phyloP scores from a whole-genome alignment of 1,140 invertebrate genomes.

The Lepidurus packardi region DNA sequence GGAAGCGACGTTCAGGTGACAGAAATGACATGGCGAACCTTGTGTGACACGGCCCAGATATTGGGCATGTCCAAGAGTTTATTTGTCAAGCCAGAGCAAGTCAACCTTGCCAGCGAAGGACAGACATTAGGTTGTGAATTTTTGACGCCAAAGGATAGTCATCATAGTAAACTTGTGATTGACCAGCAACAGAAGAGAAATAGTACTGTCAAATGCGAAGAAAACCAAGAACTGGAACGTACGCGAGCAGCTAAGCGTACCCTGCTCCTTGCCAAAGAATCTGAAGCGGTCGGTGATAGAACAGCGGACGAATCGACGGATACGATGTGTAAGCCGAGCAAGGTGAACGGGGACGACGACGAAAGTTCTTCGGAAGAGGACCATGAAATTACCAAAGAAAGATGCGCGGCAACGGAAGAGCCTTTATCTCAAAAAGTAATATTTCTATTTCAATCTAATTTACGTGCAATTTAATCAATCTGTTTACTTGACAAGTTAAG shows the following conservation, averaged over 20 bases:
- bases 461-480: neutral
- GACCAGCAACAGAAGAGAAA: neutral
- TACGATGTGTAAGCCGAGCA: neutral
- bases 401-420: neutral
- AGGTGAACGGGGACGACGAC: neutral
- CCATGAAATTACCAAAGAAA: neutral
- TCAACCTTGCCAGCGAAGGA: neutral
- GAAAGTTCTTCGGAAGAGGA: neutral
- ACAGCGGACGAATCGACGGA: neutral
- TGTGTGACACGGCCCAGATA: slow-evolving; percentile 5
- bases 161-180: neutral
- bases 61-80: neutral
- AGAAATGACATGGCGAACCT: neutral
- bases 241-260: neutral
- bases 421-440: neutral
- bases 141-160: neutral
- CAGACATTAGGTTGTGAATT: slow-evolving; percentile 15
- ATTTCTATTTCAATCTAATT: neutral
- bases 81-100: neutral
- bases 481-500: neutral
- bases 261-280: neutral
- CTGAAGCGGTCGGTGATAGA: neutral
- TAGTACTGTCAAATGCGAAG: neutral
- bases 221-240: neutral
- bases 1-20: slow-evolving; percentile 41